Evolutionary conservation across 53 echinoderm and acorn worm species (phyloP), one percentile per base, ranked within the genome.

Genomic region (Zoroaster sp.): DNA sequence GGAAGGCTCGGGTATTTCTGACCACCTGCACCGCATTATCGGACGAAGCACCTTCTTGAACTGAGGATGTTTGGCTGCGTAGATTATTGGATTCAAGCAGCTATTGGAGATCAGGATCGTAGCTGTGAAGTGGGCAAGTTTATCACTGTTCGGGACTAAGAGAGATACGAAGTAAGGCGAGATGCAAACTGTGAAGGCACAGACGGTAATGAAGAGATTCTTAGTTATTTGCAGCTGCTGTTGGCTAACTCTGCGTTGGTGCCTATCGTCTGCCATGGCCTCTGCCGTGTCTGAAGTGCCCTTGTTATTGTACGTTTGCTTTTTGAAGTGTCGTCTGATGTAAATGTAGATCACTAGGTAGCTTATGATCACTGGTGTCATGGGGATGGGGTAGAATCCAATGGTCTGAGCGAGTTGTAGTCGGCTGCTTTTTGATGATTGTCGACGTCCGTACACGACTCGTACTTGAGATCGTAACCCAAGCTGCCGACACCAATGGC

Each of bases 1-100:
- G 8, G 89, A 78, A 14, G 89, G 89, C 52, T 89, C 17, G 8
- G 89, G 89, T 14, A 89, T 89, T 25, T 78, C 65, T 15, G 40
- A 21, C 35, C 37, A 89, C 10, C 36, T 36, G 37, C 89, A 89
- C 3, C 21, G 45, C 7, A 89, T 41, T 78, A 89, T 78, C 30
- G 47, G 49, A 0, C 79, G 46, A 12, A 88, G 49, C 0, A 88
- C 88, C 66, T 46, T 38, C 68, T 43, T 88, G 21, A 77, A 77
- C 14, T 69, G 54, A 5, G 89, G 89, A 32, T 89, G 89, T n/a
- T 65, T 75, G 39, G 31, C 47, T 0, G 78, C 21, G 44, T 89
- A 89, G 46, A 89, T 89, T 37, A 89, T 25, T 0, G 79, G 79
- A 6, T 89, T 89, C 5, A 89, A 11, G 17, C 69, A 46, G 25